phyloP scores from a whole-genome alignment of 2,113 vertebrate species.

The Osmerus eperlanus region DNA sequence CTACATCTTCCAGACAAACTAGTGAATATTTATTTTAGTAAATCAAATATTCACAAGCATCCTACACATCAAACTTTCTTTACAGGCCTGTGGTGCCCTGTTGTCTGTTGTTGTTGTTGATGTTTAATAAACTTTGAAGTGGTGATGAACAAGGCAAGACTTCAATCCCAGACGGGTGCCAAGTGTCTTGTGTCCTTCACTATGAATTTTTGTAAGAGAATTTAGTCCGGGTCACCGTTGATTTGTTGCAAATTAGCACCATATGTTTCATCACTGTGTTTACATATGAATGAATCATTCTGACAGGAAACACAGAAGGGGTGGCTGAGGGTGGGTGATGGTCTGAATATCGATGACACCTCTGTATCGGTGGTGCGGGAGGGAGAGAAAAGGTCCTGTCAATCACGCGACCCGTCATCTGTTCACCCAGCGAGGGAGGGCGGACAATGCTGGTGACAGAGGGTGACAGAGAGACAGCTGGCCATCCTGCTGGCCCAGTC shows the following conservation, averaged over 20 bases:
- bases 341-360: slow-evolving; percentile 58
- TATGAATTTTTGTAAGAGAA: slow-evolving; percentile 51
- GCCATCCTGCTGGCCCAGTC: slow-evolving; percentile 49
- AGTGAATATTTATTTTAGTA: slow-evolving; percentile 36
- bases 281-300: slow-evolving; percentile 64
- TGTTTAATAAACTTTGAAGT: slow-evolving; percentile 53
- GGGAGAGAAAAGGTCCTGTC: slow-evolving; percentile 37
- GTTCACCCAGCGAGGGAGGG: slow-evolving; percentile 54
- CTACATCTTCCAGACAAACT: slow-evolving; percentile 50
- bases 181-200: slow-evolving; percentile 46
- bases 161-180: slow-evolving; percentile 66
- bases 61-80: background rate
- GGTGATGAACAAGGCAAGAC: slow-evolving; percentile 65
- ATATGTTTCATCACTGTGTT: slow-evolving; percentile 66
- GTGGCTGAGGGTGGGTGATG: slow-evolving; percentile 36
- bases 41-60: too few species aligned
- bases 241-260: slow-evolving; percentile 70
- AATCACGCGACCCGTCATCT: slow-evolving; percentile 67
- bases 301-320: slow-evolving; percentile 43
- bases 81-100: slow-evolving; percentile 51
- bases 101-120: slow-evolving; percentile 39
- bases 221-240: slow-evolving; percentile 63
- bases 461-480: slow-evolving; percentile 66
- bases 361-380: slow-evolving; percentile 34
- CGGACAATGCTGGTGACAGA: slow-evolving; percentile 64